Conservation (phyloP, 2,888 invertebrate species). For the Eudemis profundana region DNA sequence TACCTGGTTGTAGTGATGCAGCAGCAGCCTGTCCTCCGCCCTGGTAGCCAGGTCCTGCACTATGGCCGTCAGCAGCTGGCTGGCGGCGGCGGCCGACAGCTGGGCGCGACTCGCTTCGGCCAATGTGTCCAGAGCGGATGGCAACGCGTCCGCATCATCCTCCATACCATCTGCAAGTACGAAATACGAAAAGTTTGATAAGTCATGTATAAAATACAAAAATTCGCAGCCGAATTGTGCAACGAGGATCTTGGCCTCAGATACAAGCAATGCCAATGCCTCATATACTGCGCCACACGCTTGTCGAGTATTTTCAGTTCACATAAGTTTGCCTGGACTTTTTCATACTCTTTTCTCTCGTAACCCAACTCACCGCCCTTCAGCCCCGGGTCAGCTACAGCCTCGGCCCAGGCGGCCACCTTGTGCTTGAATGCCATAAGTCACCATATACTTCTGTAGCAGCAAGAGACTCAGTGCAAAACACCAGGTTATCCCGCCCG, state of each 20-base stretch:
- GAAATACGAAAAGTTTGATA: neutral
- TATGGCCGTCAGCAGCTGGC: slow-evolving; percentile 57
- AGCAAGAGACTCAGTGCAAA: no score
- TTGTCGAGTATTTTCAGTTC: no score
- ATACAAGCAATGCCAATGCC: no score
- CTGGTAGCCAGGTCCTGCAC: slow-evolving; percentile 60
- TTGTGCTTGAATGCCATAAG: slow-evolving; percentile 61
- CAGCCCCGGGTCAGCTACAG: slow-evolving; percentile 57
- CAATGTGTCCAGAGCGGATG: slow-evolving; percentile 66
- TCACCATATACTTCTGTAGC: no score
- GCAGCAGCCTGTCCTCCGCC: slow-evolving; percentile 60
- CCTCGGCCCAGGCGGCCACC: slow-evolving; percentile 64
- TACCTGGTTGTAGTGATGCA: slow-evolving; percentile 62
- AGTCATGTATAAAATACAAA: no score
- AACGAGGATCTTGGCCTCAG: no score
- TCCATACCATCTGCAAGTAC: slow-evolving; percentile 64
- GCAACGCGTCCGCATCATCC: slow-evolving; percentile 71
- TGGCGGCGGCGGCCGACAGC: slow-evolving; percentile 54
- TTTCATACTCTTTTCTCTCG: no score
- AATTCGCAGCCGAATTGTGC: no score
- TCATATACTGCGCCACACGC: no score
- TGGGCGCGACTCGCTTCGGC: slow-evolving; percentile 56
- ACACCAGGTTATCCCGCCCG: no score
- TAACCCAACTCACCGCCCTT: slow-evolving; percentile 52
- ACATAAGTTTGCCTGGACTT: no score